Evolutionary conservation across 2,113 vertebrate species (phyloP), one percentile per base, ranked within the genome.

Genomic region (Eolophus roseicapilla): DNA sequence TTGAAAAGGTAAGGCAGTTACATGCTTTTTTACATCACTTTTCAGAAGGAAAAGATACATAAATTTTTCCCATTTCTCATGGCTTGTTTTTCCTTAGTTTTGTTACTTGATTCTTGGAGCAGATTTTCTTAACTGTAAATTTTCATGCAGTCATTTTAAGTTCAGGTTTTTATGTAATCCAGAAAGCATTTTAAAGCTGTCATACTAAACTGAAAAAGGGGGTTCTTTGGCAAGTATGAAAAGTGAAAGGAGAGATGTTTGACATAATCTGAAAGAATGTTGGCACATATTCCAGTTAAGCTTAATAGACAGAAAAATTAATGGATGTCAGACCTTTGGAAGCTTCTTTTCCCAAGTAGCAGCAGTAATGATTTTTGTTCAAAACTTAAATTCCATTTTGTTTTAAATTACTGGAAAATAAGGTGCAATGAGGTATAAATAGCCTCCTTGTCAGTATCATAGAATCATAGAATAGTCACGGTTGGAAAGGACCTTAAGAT

Each of bases 1-100:
- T 99, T 37, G 99, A 98, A 93, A 99, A 98, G 98, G 99, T 99
- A 97, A 97, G 74, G 55, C 57, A 68, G 21, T 63, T 92, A 17
- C 60, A 24, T 46, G 17, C 27, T 27, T 39, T 91, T 84, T 95
- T 64, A 17, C 13, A 39, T 83, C 11, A n/a, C 18, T 62, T 59
- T 68, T 71, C 47, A 44, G 33, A 71, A 79, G 52, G 28, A 79
- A 64, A 67, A 73, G 35, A 17, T 35, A 15, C 1, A 12, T 43
- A 75, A 9, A 7, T 71, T 35, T 80, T 64, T 4, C 41, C 18
- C 4, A 29, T 65, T 77, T 87, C 25, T 60, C 2, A 18, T 31
- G 5, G 10, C 1, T 1, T 8, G 28, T 37, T 87, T 88, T 20
- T 24, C 14, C 8, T 49, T 39, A 17, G 29, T 37, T 82, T 86